phyloP scores from a whole-genome alignment of 2,113 vertebrate species.

The human region DNA sequence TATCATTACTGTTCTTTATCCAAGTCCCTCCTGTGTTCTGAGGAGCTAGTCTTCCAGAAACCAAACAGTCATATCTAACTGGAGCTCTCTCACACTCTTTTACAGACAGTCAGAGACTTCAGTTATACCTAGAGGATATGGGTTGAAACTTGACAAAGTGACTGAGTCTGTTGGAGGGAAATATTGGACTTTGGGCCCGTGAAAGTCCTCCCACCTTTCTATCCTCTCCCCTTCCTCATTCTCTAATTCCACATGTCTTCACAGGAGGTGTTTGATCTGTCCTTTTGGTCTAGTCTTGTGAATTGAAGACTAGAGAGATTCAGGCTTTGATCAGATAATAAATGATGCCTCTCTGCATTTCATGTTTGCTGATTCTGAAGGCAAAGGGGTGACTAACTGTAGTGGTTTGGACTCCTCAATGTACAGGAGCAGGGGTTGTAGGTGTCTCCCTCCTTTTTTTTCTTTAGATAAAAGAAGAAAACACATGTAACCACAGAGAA shows the following conservation, averaged over 20 bases:
- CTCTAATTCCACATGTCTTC: neutral
- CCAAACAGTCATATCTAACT: neutral
- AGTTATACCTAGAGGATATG: neutral
- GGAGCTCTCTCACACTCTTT: neutral
- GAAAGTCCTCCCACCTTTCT: neutral
- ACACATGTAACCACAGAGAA: neutral
- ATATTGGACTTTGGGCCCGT: neutral
- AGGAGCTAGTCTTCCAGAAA: neutral
- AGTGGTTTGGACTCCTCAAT: neutral
- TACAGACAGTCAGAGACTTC: neutral
- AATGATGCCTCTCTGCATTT: neutral
- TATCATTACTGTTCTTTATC: neutral
- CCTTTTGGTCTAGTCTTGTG: neutral
- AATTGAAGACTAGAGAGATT: neutral
- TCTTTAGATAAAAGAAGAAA: neutral
- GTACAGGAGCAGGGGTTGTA: neutral
- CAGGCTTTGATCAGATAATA: neutral
- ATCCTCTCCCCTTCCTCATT: neutral
- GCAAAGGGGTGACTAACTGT: neutral
- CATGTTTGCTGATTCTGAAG: neutral
- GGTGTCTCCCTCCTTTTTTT: neutral
- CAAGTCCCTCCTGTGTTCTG: neutral
- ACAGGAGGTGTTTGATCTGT: neutral
- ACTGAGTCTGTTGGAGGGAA: neutral
- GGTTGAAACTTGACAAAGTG: neutral